phyloP scores from a whole-genome alignment of 2,888 invertebrate genomes.

The Hylaea fasciaria region DNA sequence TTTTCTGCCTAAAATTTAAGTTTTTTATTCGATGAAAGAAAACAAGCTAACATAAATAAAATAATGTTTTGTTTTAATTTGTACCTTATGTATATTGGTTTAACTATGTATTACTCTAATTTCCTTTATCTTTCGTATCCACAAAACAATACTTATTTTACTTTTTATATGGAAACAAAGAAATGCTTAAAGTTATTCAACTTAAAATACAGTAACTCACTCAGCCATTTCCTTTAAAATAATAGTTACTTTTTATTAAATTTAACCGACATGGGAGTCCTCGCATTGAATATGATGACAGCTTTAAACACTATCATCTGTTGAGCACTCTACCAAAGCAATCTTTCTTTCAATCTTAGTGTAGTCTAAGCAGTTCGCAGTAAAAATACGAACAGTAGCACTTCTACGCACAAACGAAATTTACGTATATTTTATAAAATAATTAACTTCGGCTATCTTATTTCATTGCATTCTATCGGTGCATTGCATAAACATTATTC shows the following conservation, averaged over 20 bases:
- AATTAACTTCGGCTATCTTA: not conserved
- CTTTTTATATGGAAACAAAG: not conserved
- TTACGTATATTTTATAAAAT: too few species aligned
- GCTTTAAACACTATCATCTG: constrained; percentile 68
- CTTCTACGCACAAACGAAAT: too few species aligned
- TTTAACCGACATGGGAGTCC: constrained; percentile 34
- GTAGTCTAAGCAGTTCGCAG: constrained; percentile 2
- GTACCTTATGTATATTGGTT: too few species aligned
- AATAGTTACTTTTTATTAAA: constrained; percentile 14
- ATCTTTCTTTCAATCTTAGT: constrained; percentile 59
- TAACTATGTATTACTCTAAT: too few species aligned
- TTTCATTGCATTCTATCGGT: too few species aligned
- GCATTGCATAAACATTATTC: too few species aligned
- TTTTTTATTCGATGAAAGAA: too few species aligned
- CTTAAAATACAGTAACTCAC: constrained; percentile 15
- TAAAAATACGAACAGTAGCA: constrained; percentile 38
- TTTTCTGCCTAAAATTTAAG: too few species aligned
- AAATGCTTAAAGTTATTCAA: not conserved
- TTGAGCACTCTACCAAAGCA: constrained; percentile 58
- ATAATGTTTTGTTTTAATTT: too few species aligned
- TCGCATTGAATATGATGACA: constrained; percentile 60
- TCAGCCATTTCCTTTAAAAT: constrained; percentile 26
- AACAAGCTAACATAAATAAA: too few species aligned
- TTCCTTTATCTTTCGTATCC: not conserved
- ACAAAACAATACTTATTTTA: not conserved